phyloP scores from a whole-genome alignment of 1,140 invertebrate species.

The Bicyclus anynana region DNA sequence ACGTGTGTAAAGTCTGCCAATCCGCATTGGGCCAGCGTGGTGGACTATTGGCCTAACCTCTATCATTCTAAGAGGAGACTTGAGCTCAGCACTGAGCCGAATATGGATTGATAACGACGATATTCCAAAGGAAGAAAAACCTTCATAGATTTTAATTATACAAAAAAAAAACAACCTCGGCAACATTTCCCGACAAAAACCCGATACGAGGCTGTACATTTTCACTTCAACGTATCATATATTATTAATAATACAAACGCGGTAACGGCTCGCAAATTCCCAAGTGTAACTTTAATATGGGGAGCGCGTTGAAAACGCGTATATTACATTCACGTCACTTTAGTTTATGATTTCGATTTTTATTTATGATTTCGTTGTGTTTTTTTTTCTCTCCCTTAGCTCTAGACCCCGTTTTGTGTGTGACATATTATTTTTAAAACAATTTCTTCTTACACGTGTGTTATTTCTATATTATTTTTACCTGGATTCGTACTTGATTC shows the following conservation, averaged over 20 bases:
- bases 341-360: not conserved
- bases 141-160: no score
- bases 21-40: no score
- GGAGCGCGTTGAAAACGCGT: not conserved
- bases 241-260: not conserved
- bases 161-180: not conserved
- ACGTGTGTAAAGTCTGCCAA: no score
- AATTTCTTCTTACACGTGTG: no score
- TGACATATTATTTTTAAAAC: not conserved
- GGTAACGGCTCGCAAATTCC: not conserved
- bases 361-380: not conserved
- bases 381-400: not conserved
- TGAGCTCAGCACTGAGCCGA: no score
- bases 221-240: not conserved
- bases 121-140: no score
- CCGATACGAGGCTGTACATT: not conserved
- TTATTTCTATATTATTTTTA: no score
- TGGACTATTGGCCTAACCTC: no score
- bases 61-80: no score
- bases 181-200: not conserved
- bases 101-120: no score
- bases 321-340: not conserved
- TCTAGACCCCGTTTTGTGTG: not conserved
- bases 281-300: slow-evolving; percentile 3
- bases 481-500: no score